These are phyloP conservation scores for Phlogophora meticulosa DNA, from an alignment of 2,888 invertebrate species.

Conservation along the genomic window DNA sequence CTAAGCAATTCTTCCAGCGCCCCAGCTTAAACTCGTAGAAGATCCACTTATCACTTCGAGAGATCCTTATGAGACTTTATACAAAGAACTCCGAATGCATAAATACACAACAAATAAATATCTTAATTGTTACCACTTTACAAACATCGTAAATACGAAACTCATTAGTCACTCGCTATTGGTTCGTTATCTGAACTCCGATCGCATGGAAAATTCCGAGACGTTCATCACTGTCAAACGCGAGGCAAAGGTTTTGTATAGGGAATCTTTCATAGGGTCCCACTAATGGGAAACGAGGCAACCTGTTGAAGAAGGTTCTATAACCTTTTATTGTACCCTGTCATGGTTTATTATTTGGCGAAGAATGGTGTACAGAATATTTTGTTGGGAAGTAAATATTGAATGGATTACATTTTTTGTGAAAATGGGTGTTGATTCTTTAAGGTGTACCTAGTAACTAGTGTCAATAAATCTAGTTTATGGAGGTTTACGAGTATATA, in stretches of 20 bases:
- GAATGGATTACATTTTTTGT: neutral
- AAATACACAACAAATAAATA: neutral
- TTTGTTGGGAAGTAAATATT: neutral
- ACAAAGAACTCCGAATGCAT: too few species aligned
- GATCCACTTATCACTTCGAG: too few species aligned
- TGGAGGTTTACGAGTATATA: too few species aligned
- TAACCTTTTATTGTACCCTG: conserved; percentile 2
- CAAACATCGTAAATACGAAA: neutral
- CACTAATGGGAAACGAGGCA: conserved; percentile 23
- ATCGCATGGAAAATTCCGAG: conserved; percentile 7
- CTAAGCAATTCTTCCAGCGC: too few species aligned
- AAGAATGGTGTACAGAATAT: conserved; percentile 10
- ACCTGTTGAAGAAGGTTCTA: conserved; percentile 12
- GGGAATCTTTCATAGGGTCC: conserved; percentile 14
- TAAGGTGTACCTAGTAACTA: too few species aligned
- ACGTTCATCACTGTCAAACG: conserved; percentile 47
- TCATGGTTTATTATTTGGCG: conserved; percentile 20
- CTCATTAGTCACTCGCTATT: conserved; percentile 1
- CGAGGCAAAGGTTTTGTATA: conserved; percentile 21
- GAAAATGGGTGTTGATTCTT: too few species aligned
- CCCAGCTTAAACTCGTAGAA: too few species aligned
- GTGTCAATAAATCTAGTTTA: too few species aligned
- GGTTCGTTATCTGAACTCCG: neutral
- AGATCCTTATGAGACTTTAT: too few species aligned
- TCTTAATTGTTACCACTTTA: neutral